Percentiles rank a stretch among this genome's conserved stretches.
These are phyloP conservation scores for Cecropterus lyciades DNA, from an alignment of 1,140 invertebrate genomes.

Conservation along the genomic window DNA sequence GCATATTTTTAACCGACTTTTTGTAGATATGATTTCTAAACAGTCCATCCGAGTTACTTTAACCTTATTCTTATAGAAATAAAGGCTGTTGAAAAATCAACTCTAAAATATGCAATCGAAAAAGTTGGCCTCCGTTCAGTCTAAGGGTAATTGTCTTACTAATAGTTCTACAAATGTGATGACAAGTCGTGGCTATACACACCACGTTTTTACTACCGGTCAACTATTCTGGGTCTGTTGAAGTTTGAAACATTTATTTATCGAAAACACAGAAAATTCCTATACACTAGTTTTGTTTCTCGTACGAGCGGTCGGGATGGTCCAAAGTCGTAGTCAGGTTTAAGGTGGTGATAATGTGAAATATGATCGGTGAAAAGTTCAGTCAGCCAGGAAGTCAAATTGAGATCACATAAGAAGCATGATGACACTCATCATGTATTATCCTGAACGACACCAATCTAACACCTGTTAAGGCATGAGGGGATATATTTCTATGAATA, in stretches of 20 bases:
- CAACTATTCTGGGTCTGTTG: slow-evolving; percentile 4
- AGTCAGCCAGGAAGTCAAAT: no score
- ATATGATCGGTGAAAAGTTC: no score
- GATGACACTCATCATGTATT: no score
- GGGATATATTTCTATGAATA: no score
- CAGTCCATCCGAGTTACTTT: slow-evolving; percentile 7
- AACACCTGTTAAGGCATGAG: no score
- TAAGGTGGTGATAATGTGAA: no score
- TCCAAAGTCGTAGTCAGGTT: no score
- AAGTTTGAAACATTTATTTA: slow-evolving; percentile 1
- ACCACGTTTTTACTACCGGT: neutral
- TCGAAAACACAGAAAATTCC: neutral
- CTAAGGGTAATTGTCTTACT: slow-evolving; percentile 16
- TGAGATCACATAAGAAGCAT: no score
- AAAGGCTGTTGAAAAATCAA: slow-evolving; percentile 21
- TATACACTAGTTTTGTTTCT: no score
- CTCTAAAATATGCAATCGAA: slow-evolving; percentile 21
- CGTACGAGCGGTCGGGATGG: no score
- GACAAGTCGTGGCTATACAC: slow-evolving; percentile 9
- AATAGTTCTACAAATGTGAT: slow-evolving; percentile 25
- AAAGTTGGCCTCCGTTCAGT: slow-evolving; percentile 28
- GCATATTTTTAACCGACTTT: slow-evolving; percentile 1
- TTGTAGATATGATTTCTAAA: slow-evolving; percentile 18
- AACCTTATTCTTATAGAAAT: slow-evolving; percentile 24
- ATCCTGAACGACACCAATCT: no score